Base-by-base conservation (phyloP, 2,888 invertebrate species). In the Cheilosia pagana region DNA sequence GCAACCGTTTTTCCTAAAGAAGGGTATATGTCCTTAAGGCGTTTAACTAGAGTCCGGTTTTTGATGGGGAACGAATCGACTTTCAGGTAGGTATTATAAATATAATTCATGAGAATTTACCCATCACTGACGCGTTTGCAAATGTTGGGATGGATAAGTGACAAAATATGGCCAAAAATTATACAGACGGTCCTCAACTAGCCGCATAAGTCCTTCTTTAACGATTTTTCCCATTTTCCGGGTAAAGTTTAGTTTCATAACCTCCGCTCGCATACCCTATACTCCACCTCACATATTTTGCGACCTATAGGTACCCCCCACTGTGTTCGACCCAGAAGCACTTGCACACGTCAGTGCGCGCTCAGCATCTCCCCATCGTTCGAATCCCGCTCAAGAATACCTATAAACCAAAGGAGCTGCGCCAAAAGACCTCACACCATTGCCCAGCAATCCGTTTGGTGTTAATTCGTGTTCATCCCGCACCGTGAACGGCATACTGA, bases 401-500 rank as follows among this genome's bases (percentile, higher is more conserved):
- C 48, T 21, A 14, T 1, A 25, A 77, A 81, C 76, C 65, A 53
- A 71, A 75, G 65, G 65, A 55, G 48, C 63, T 50, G 62, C 57
- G 16, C 60, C 31, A 78, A 68, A 68, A 79, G 55, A 65, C 72
- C 72, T 41, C 78, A 82, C 74, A 83, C 41, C 41, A 23, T 48
- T 62, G 63, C 35, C 50, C 43, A 79, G 62, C 74, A 79, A 70
- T 79, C 74, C 74, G 57, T 70, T 28, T 72, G 79, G 74, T 83
- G 79, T 83, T 83, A 83, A 83, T 74, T 83, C 74, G 63, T 75
- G 68, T 74, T 52, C 74, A 79, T 65, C 59, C 62, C 53, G 63
- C 68, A 72, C 65, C 62, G n/a, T n/a, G 31, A 28, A 43, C 23
- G 31, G 25, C 6, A 16, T 12, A 25, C 50, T 10, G 25, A 52